A percentile compares a stretch with the other conserved stretches of the same genome.
These are phyloP conservation scores for Eutrigla gurnardus DNA, from an alignment of 2,797 vertebrate species.

Conservation along the genomic window DNA sequence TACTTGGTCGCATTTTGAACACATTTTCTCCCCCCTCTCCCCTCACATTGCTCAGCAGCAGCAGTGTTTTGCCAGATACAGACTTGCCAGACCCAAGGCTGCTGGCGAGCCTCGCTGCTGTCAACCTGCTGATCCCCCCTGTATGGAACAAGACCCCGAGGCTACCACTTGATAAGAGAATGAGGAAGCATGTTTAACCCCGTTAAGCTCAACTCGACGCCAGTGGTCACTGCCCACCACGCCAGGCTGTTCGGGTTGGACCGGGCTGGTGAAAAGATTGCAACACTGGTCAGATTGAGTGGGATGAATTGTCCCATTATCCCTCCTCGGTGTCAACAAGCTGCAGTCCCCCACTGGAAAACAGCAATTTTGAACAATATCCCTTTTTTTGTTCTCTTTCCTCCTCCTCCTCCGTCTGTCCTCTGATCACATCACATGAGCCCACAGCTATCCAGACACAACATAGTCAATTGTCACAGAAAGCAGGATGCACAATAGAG, in stretches of 20 bases:
- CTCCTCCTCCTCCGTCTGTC: conserved; percentile 58
- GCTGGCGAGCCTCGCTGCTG: conserved; percentile 53
- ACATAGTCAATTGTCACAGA: conserved; percentile 43
- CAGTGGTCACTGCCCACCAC: not conserved
- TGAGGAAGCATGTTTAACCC: conserved; percentile 63
- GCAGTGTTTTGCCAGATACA: conserved; percentile 41
- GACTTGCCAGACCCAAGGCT: conserved; percentile 43
- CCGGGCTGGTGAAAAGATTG: conserved; percentile 15
- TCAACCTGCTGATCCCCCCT: conserved; percentile 40
- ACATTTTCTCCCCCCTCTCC: not conserved
- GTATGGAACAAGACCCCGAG: conserved; percentile 41
- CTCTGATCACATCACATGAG: conserved; percentile 61
- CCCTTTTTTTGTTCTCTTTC: conserved; percentile 37
- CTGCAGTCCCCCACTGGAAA: conserved; percentile 66
- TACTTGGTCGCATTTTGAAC: conserved; percentile 56
- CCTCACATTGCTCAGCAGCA: conserved; percentile 50
- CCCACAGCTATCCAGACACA: conserved; percentile 40
- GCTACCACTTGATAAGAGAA: conserved; percentile 37
- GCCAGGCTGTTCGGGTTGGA: conserved; percentile 19
- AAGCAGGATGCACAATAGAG: conserved; percentile 17
- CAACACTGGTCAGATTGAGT: conserved; percentile 41
- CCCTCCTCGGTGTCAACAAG: conserved; percentile 52
- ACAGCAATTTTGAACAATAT: conserved; percentile 69
- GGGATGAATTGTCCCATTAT: conserved; percentile 68
- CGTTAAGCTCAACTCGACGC: conserved; percentile 29